Base-by-base conservation (phyloP, 1,140 invertebrate species). In the Dufourea novaeangliae region DNA sequence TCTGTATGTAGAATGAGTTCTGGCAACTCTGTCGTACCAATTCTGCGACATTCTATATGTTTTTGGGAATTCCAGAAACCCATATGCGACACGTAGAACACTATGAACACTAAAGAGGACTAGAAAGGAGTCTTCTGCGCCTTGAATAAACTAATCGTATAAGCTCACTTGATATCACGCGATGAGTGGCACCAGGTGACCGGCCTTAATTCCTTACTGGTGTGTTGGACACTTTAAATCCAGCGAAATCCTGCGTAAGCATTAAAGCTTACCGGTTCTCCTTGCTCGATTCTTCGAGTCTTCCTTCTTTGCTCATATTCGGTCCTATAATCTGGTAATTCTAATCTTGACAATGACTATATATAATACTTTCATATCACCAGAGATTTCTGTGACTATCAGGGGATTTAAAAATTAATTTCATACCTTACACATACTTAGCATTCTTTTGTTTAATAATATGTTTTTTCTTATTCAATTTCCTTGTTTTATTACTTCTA, bases 101-200 rank as follows among this genome's bases (percentile, higher is more conserved):
- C 22, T 54, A 14, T 25, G n/a, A n/a, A n/a, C n/a, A n/a, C n/a
- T n/a, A 56, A 56, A 56, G 46, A 7, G 46, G 20, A 17, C 39
- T 56, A 57, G 54, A 29, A 20, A 20, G 12, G 1, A 27, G 44
- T 7, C 44, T 20, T 57, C 27, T 20, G 17, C 54, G 27, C 25
- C 11, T 32, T 57, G 27, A 80, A 70, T 54, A 44, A n/a, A 62
- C 62, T 80, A 80, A 80, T 80, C 75, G 41, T 39, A 20, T 78
- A 80, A 80, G 61, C 68, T 71, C 29, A 17, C 44, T 66, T 44
- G 37, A 46, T 63, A 50, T 68, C 39, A 39, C 22, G n/a, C 57
- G 72, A 78, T 44, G 50, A 78, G 27, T 44, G 44, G 22, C 70
- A 67, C 29, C 72, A 63, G 77, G 64, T 69, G 37, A 79, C 41